Evolutionary conservation across 2,797 vertebrate genomes (phyloP), one percentile per base, ranked within the genome.

Genomic region (Geotrypetes seraphini): DNA sequence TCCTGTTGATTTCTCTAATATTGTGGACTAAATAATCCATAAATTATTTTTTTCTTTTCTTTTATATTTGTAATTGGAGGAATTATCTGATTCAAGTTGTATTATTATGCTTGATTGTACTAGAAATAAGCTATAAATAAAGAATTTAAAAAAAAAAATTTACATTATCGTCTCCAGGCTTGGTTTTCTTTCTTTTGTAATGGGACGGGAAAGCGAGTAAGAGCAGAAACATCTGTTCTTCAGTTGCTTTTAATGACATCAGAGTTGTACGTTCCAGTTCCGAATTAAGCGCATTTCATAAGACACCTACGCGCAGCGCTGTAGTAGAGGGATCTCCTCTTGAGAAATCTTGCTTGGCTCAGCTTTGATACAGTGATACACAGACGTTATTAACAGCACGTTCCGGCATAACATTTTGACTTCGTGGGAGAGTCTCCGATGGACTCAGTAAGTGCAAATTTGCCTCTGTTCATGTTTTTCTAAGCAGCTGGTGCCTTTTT

Each of bases 231-330:
- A 69, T 63, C 59, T 54, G 73, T 57, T 55, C 61, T 60, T 75
- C 72, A 69, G 63, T 82, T 77, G 66, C 64, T 64, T 71, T 63
- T 70, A 71, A 76, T 77, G 78, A 76, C 60, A 47, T 78, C 78
- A 69, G 59, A 62, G 57, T 73, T 78, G 68, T 76, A 71, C 74
- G 66, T 67, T 49, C 45, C 53, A 40, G 48, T 57, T 64, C n/a
- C 58, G 67, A 75, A 61, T 75, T 73, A 81, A 79, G 73, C 53
- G 67, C 57, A 49, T 76, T 75, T 74, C 53, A 70, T 66, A 47
- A 69, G 75, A 71, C 59, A 72, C 68, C 70, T 64, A 68, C 70
- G 43, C n/a, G n/a, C 48, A 63, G 21, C 23, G 41, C 46, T 69
- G 63, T 60, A 73, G 78, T 81, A 73, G 73, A 63, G 69, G 79